These are phyloP conservation scores for mouse (Mus musculus) DNA, from an alignment of 2,113 vertebrate genomes.

Conservation along the genomic window GRCm39 chr2:58864001-58864500, in stretches of 20 bases:
- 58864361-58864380: not conserved
- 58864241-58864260: not conserved
- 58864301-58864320: not conserved
- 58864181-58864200: not conserved
- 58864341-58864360: not conserved
- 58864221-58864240: not conserved
- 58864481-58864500: not conserved
- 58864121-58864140: slow-evolving; percentile 26
- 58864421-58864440: not conserved
- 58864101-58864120: not conserved
- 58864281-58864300: not conserved
- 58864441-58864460: not conserved
- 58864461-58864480: not conserved
- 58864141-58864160: not conserved
- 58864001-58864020: slow-evolving; percentile 29
- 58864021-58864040: slow-evolving; percentile 44
- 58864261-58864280: not conserved
- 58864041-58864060: slow-evolving; percentile 30
- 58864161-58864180: not conserved
- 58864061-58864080: slow-evolving; percentile 36
- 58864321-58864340: not conserved
- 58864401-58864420: not conserved
- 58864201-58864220: not conserved
- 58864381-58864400: not conserved
- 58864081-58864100: not conserved